Percentiles rank a stretch among this genome's conserved stretches.
phyloP scores from a whole-genome alignment of 92 coral and sea anemone genomes.

The Porites evermanni region DNA sequence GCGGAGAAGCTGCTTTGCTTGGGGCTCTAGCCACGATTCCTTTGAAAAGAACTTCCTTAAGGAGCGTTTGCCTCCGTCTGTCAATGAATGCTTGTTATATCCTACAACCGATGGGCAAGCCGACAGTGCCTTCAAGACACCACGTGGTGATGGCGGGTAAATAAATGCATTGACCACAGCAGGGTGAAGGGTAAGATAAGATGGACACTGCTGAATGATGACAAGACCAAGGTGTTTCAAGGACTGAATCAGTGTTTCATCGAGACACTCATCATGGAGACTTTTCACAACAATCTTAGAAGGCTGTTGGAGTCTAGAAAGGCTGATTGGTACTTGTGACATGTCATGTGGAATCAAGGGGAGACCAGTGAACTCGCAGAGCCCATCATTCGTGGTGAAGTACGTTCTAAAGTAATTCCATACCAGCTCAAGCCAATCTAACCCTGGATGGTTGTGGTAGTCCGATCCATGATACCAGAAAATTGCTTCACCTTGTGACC shows the following conservation, averaged over 20 bases:
- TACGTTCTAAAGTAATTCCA: conserved; percentile 78
- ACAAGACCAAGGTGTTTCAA: conserved; percentile 58
- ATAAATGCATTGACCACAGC: conserved; percentile 44
- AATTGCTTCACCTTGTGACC: conserved; percentile 47
- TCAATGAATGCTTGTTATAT: neutral
- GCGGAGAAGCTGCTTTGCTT: conserved; percentile 40
- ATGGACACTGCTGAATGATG: conserved; percentile 57
- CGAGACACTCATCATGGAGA: conserved; percentile 32
- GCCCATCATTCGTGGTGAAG: conserved; percentile 37
- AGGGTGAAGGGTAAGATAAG: conserved; percentile 47
- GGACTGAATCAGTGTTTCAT: conserved; percentile 15
- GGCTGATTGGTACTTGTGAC: conserved; percentile 23
- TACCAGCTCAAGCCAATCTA: conserved; percentile 75
- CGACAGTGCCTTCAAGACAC: conserved; percentile 54
- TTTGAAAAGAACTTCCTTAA: conserved; percentile 61
- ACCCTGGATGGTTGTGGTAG: conserved; percentile 59
- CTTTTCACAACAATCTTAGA: conserved; percentile 49
- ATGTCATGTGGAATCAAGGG: conserved; percentile 69
- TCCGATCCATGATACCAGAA: conserved; percentile 66
- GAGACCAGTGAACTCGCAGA: conserved; percentile 58
- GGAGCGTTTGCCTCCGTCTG: conserved; percentile 45
- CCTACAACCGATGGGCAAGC: neutral
- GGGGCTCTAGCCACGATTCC: conserved; percentile 4
- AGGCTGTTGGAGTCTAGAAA: conserved; percentile 57
- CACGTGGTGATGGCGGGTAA: conserved; percentile 67